These are phyloP conservation scores for Zaprionus camerounensis DNA, from an alignment of 1,140 invertebrate species.

Conservation along the genomic window DNA sequence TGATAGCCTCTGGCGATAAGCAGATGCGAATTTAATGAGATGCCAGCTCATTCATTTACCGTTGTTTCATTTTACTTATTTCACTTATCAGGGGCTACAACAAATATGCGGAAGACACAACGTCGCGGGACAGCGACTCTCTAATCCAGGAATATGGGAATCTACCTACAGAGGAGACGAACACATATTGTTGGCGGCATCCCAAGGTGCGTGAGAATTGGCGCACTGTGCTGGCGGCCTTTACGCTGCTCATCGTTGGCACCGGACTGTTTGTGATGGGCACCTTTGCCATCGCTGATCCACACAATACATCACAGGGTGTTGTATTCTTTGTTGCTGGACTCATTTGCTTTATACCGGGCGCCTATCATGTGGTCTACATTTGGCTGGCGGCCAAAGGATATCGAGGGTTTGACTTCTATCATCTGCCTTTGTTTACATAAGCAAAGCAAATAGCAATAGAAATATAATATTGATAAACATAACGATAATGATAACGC, in stretches of 20 bases:
- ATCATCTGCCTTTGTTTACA: slow-evolving; percentile 92
- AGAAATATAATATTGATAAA: slow-evolving; percentile 9
- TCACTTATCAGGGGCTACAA: slow-evolving; percentile 86
- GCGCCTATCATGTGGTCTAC: slow-evolving; percentile 93
- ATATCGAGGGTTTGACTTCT: slow-evolving; percentile 92
- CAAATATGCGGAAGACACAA: slow-evolving; percentile 88
- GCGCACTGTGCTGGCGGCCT: slow-evolving; percentile 92
- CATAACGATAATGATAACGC: slow-evolving; percentile 18
- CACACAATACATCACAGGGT: slow-evolving; percentile 89
- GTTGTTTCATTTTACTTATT: slow-evolving; percentile 7
- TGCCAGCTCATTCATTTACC: slow-evolving; percentile 17
- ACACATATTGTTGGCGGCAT: slow-evolving; percentile 90
- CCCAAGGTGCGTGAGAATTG: slow-evolving; percentile 93
- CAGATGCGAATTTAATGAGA: slow-evolving; percentile 22
- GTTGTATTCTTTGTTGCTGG: slow-evolving; percentile 92
- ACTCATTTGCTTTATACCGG: slow-evolving; percentile 92
- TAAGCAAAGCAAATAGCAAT: slow-evolving; percentile 83
- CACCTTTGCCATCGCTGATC: slow-evolving; percentile 89
- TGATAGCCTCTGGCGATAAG: slow-evolving; percentile 29
- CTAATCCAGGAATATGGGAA: slow-evolving; percentile 90
- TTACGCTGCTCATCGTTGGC: slow-evolving; percentile 90
- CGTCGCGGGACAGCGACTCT: slow-evolving; percentile 91
- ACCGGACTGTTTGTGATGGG: slow-evolving; percentile 90
- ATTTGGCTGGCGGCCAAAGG: slow-evolving; percentile 93
- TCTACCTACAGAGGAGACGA: slow-evolving; percentile 86